These are phyloP conservation scores for Lepilemur septentrionalis DNA, from an alignment of 2,797 vertebrate genomes.

Conservation along the genomic window DNA sequence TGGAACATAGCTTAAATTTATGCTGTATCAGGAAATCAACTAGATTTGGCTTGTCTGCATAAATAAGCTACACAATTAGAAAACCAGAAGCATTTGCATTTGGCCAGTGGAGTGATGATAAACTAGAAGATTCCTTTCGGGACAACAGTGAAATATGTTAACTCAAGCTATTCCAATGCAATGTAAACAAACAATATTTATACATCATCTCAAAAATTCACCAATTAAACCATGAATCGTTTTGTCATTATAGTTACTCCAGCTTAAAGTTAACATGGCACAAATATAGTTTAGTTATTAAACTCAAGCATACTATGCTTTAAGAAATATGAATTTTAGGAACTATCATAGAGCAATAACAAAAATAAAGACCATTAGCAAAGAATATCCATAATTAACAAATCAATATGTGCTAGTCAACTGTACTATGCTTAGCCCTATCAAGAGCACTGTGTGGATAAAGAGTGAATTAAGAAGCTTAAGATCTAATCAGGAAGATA, in stretches of 20 bases:
- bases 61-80: slow-evolving; percentile 20
- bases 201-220: background rate
- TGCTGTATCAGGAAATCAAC: background rate
- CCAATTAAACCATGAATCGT: background rate
- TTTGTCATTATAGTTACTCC: background rate
- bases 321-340: background rate
- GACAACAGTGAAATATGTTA: background rate
- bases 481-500: background rate
- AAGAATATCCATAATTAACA: background rate
- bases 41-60: background rate
- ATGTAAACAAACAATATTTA: slow-evolving; percentile 12
- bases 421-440: background rate
- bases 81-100: background rate
- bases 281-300: background rate
- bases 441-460: background rate
- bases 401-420: background rate
- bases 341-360: background rate
- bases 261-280: background rate
- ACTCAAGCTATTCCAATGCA: background rate
- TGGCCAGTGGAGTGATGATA: background rate
- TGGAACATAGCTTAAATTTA: slow-evolving; percentile 45
- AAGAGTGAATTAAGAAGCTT: background rate
- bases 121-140: slow-evolving; percentile 25
- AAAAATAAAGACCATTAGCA: background rate
- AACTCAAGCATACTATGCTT: background rate